phyloP scores from a whole-genome alignment of 23 tunicate species.

The Styela clava region DNA sequence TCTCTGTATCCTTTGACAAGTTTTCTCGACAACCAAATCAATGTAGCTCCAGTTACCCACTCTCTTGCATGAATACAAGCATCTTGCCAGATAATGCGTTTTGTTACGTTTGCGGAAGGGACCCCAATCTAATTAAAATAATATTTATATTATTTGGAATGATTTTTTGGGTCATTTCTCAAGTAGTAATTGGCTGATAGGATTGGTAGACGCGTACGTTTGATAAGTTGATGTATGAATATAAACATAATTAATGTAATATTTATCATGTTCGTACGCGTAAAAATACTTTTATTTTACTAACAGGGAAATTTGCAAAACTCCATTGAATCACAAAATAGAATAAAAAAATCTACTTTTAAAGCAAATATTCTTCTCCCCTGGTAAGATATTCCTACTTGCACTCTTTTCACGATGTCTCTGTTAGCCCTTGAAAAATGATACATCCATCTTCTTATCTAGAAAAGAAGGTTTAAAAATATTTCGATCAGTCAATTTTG shows the following conservation, averaged over 20 bases:
- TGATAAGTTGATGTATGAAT: no score
- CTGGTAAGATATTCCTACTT: conserved; percentile 58
- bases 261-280: no score
- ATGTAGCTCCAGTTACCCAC: conserved; percentile 76
- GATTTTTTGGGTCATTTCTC: no score
- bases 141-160: no score
- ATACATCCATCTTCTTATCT: conserved; percentile 68
- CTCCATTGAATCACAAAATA: no score
- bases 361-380: conserved; percentile 58
- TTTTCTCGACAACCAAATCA: conserved; percentile 60
- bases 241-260: no score
- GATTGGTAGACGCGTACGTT: no score
- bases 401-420: conserved; percentile 44
- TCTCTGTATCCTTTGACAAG: conserved; percentile 45
- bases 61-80: conserved; percentile 76
- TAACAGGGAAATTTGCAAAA: no score
- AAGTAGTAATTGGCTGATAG: no score
- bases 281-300: no score
- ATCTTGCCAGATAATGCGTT: conserved; percentile 80
- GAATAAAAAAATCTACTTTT: no score
- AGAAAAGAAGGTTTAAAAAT: not conserved
- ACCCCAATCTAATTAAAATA: conserved; percentile 19
- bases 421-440: conserved; percentile 32
- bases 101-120: not conserved
- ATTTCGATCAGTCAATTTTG: no score